Conservation (phyloP, 2,113 vertebrate species). For the Ammodytes dubius region DNA sequence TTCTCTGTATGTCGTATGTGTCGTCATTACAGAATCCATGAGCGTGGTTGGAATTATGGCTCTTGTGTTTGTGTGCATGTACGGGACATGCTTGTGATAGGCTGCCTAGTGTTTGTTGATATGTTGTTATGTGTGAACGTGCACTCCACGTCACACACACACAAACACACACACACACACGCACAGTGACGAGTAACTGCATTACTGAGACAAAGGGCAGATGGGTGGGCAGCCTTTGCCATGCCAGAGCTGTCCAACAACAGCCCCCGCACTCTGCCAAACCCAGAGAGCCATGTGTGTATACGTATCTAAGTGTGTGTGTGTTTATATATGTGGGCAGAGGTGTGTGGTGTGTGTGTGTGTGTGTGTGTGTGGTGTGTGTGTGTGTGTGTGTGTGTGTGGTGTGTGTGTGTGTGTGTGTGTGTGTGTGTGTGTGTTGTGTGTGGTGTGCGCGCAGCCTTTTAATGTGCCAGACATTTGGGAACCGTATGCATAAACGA, state of each 20-base stretch:
- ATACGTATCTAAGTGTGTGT: conserved; percentile 39
- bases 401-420: conserved; percentile 29
- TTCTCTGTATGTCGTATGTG: conserved; percentile 43
- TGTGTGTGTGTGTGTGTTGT: too few relatives aligned
- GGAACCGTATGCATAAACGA: conserved; percentile 72
- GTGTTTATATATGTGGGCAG: conserved; percentile 26
- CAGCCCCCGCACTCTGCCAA: conserved; percentile 67
- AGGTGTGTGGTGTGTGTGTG: conserved; percentile 28
- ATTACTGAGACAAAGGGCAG: conserved; percentile 79
- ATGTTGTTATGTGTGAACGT: conserved; percentile 44
- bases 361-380: conserved; percentile 28
- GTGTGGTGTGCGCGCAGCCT: conserved; percentile 47
- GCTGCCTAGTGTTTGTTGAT: conserved; percentile 61
- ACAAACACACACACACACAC: conserved; percentile 33
- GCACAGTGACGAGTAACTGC: conserved; percentile 68
- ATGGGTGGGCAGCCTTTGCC: conserved; percentile 78
- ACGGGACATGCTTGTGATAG: conserved; percentile 44
- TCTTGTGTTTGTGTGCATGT: conserved; percentile 53
- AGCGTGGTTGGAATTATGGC: conserved; percentile 53
- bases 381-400: conserved; percentile 41
- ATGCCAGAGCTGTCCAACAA: conserved; percentile 76
- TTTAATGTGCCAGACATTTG: conserved; percentile 75
- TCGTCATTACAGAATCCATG: conserved; percentile 70
- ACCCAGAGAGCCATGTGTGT: conserved; percentile 62
- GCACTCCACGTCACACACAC: conserved; percentile 12